Percentiles rank a stretch among this genome's conserved stretches.
phyloP scores from a whole-genome alignment of 2,888 invertebrate species.

The Machimus rusticus region DNA sequence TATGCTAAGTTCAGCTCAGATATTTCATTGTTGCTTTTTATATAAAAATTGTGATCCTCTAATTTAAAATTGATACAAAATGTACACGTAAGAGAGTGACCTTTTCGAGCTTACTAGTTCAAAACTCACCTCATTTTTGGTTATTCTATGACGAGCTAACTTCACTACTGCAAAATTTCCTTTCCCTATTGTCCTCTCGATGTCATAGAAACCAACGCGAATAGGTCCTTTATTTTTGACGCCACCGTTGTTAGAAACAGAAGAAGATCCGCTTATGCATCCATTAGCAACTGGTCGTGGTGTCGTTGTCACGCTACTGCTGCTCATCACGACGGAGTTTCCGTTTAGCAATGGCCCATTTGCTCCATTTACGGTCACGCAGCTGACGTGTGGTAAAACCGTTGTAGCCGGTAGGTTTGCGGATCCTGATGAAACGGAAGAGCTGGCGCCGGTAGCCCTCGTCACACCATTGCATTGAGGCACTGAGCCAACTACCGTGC shows the following conservation, averaged over 20 bases:
- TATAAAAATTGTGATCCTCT: not conserved
- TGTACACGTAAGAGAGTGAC: not conserved
- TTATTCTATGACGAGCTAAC: conserved; percentile 95
- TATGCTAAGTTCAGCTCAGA: no score
- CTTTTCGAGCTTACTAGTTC: not conserved
- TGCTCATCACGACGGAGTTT: not conserved
- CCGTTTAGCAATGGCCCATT: not conserved
- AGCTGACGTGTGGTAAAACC: conserved; percentile 35
- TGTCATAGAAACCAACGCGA: conserved; percentile 96
- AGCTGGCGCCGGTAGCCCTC: not conserved
- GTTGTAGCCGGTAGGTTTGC: not conserved
- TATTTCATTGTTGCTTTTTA: no score
- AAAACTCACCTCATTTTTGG: conserved; percentile 92
- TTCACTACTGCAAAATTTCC: conserved; percentile 99
- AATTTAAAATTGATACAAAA: not conserved
- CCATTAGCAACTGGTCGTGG: conserved; percentile 47
- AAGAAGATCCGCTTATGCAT: conserved; percentile 41
- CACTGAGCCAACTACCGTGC: conserved; percentile 38
- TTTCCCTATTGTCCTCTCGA: conserved; percentile 97
- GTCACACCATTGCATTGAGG: conserved; percentile 46
- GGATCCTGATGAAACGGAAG: not conserved
- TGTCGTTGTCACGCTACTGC: conserved; percentile 25
- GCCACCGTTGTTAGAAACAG: not conserved
- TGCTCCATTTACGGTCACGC: conserved; percentile 39
- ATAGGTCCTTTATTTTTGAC: conserved; percentile 72